Base-by-base conservation (phyloP, 1,140 invertebrate genomes). In the Drosophila equinoxialis region DNA sequence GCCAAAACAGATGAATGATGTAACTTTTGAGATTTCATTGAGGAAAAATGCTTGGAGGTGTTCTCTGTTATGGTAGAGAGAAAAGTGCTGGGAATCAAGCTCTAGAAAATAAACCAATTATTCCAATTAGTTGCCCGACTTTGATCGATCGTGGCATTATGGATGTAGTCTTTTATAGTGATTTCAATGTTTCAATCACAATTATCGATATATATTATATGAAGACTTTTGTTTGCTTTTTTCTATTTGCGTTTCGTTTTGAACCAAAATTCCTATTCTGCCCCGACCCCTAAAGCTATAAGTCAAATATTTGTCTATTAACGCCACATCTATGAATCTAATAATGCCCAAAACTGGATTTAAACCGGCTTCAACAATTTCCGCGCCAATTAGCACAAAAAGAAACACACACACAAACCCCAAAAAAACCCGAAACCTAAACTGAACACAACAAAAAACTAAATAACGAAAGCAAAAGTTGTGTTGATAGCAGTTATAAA, bases 391-490 rank as follows among this genome's bases (percentile, higher is more conserved):
- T 87, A 87, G 84, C 74, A 76, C 63, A 63, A 48, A 41, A 23
- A 51, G 13, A 39, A 72, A 59, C 10, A 39, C 1, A 39, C 35
- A 39, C 11, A 39, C 37, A 39, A n/a, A 39, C 37, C 37, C 37
- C 45, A 20, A 51, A 45, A 17, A 48, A 51, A 51, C 45, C 45
- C 45, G 45, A 51, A 48, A 23, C 17, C 3, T 3, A 51, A 51
- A 51, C 45, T 51, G 45, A 51, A 23, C 14, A 17, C 2, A 48
- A 48, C 14, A 51, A 66, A 67, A 48, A 51, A 51, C 45, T 51
- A 51, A 51, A 71, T 63, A 80, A 79, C 83, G 83, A 87, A 87
- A 87, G 83, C 84, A 87, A 87, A 80, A 87, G 83, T 87, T 74
- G 72, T 82, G 76, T 82, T 70, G 75, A 87, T 79, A 77, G 79